A percentile compares a stretch with the other conserved stretches of the same genome.
phyloP scores from a whole-genome alignment of 2,113 vertebrate genomes.

The Aspidoscelis tigris region DNA sequence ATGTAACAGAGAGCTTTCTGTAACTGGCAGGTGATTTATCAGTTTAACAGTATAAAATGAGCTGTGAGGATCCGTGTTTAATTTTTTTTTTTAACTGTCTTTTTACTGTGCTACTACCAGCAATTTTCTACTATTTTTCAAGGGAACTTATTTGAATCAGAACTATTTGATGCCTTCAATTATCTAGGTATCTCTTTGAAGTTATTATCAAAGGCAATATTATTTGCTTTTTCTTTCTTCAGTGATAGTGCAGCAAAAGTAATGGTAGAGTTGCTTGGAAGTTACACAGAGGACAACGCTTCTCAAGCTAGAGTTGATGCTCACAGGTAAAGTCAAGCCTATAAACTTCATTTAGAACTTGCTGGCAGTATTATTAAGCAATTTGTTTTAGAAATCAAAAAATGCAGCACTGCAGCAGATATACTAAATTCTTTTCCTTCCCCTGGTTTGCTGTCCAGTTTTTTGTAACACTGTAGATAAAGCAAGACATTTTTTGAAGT shows the following conservation, averaged over 20 bases:
- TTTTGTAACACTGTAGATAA: neutral
- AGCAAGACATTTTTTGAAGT: neutral
- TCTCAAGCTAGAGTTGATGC: slow-evolving; percentile 96
- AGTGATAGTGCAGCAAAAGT: slow-evolving; percentile 97
- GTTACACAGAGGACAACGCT: slow-evolving; percentile 98
- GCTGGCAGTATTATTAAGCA: neutral
- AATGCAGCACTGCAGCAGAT: neutral
- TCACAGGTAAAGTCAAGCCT: slow-evolving; percentile 84
- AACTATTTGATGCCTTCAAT: slow-evolving; percentile 54
- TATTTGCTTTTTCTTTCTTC: slow-evolving; percentile 37
- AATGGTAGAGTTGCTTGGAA: slow-evolving; percentile 97
- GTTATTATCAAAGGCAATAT: slow-evolving; percentile 32
- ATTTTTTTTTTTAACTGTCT: slow-evolving; percentile 47
- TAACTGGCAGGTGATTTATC: slow-evolving; percentile 63
- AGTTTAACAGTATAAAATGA: slow-evolving; percentile 71
- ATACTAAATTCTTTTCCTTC: neutral
- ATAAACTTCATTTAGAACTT: neutral
- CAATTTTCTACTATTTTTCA: slow-evolving; percentile 52
- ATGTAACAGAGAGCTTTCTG: slow-evolving; percentile 61
- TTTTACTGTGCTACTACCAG: slow-evolving; percentile 48
- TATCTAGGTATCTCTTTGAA: slow-evolving; percentile 51
- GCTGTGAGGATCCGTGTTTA: slow-evolving; percentile 68
- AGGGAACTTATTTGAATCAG: slow-evolving; percentile 59
- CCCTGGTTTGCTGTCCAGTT: neutral
- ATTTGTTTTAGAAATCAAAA: neutral